phyloP scores from a whole-genome alignment of 2,113 vertebrate species.

The Progne subis region DNA sequence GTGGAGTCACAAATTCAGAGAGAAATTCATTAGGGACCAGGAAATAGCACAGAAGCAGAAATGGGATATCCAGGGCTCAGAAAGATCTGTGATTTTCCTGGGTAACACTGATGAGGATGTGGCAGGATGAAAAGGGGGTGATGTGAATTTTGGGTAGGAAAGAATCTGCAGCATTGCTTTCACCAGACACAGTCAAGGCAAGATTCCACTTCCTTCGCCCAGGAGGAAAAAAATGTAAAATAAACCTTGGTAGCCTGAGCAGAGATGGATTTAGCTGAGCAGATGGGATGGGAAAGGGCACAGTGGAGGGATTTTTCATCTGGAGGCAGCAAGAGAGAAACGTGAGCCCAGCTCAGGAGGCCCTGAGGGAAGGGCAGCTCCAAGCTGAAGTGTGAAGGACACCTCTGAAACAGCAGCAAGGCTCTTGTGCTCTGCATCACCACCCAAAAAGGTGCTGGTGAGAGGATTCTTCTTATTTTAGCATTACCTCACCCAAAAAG shows the following conservation, averaged over 20 bases:
- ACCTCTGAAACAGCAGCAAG: neutral
- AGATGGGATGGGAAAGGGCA: neutral
- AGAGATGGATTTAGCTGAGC: neutral
- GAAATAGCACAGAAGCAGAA: neutral
- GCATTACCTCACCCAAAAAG: neutral
- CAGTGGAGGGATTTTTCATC: neutral
- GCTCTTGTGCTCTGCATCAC: neutral
- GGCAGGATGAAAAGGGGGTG: neutral
- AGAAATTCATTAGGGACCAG: neutral
- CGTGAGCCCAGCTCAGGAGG: neutral
- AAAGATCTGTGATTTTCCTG: fast-evolving
- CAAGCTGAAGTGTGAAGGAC: neutral
- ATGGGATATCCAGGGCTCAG: neutral
- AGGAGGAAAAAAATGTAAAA: neutral
- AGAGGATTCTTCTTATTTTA: neutral
- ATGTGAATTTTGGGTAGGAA: neutral
- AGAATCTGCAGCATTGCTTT: neutral
- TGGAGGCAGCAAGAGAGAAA: neutral
- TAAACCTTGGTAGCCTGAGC: neutral
- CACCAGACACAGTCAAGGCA: neutral
- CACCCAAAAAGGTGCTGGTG: neutral
- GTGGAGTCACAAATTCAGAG: neutral
- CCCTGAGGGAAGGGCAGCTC: neutral
- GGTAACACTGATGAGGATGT: neutral
- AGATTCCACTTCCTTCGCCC: neutral